Percentiles rank a stretch among this genome's conserved stretches.
These are phyloP conservation scores for Ammospiza nelsoni DNA, from an alignment of 2,113 vertebrate species.

Conservation along the genomic window DNA sequence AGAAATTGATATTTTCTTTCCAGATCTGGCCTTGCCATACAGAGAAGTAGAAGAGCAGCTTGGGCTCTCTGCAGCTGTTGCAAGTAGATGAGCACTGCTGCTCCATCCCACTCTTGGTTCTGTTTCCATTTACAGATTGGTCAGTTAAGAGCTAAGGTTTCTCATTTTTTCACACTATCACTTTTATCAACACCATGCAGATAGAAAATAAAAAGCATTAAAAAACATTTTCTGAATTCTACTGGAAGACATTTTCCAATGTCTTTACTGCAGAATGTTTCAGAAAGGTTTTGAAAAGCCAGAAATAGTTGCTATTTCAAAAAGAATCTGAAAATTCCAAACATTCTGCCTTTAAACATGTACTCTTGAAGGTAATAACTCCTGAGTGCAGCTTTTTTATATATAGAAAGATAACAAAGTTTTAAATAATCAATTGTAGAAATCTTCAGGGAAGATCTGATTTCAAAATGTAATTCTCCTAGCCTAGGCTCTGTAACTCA, in stretches of 20 bases:
- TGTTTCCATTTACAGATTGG: background rate
- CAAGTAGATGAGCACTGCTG: background rate
- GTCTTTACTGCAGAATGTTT: background rate
- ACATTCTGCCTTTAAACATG: background rate
- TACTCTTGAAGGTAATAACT: background rate
- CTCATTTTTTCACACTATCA: background rate
- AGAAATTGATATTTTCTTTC: background rate
- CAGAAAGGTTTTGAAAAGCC: background rate
- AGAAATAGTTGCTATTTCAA: background rate
- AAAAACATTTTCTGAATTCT: background rate
- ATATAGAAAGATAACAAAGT: background rate
- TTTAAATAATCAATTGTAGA: slow-evolving; percentile 32
- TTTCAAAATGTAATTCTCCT: slow-evolving; percentile 29
- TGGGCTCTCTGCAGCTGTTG: background rate
- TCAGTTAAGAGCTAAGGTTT: background rate
- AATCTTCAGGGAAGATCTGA: slow-evolving; percentile 7
- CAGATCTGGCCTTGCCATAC: background rate
- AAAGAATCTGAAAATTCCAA: background rate
- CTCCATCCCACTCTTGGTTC: background rate
- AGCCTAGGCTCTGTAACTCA: background rate
- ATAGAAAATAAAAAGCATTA: background rate
- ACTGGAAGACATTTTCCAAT: background rate
- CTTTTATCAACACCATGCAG: background rate
- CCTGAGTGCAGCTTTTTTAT: background rate
- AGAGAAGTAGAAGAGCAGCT: background rate